Evolutionary conservation across 92 coral and sea anemone genomes (phyloP).

Genomic region (Siderastrea siderea): DNA sequence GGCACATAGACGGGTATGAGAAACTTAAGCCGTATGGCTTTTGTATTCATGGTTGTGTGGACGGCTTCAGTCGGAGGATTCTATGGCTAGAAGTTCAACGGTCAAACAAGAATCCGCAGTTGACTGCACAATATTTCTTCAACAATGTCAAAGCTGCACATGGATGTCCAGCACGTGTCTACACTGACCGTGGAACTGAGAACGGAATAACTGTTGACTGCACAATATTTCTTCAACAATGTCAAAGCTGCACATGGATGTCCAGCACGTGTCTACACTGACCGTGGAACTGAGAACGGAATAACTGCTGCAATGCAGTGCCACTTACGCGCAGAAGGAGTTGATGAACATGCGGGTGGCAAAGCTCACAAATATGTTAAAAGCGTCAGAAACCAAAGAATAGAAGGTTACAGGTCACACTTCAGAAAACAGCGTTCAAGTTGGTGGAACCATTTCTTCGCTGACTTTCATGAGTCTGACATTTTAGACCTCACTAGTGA

Average conservation of each 20-base stretch:
- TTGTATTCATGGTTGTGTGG: constrained; percentile 77
- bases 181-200: constrained; percentile 78
- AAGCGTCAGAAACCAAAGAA: constrained; percentile 77
- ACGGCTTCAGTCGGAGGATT: constrained; percentile 76
- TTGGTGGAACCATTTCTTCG: constrained; percentile 81
- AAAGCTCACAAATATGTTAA: constrained; percentile 71
- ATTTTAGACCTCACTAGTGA: constrained; percentile 66
- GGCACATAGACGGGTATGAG: constrained; percentile 85
- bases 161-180: constrained; percentile 74
- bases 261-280: no score
- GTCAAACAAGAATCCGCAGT: constrained; percentile 77
- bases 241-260: no score
- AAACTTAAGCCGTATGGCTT: constrained; percentile 76
- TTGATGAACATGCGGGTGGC: constrained; percentile 69
- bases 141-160: constrained; percentile 60
- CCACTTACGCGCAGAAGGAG: constrained; percentile 70
- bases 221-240: no score
- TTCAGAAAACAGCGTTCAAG: constrained; percentile 67
- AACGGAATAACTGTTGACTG: no score
- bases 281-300: no score
- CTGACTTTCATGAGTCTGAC: constrained; percentile 68
- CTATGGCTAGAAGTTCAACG: constrained; percentile 79
- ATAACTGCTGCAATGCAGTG: constrained; percentile 77
- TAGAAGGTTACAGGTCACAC: constrained; percentile 77
- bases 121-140: constrained; percentile 63